These are phyloP conservation scores for Rhopalosiphum maidis DNA, from an alignment of 1,140 invertebrate species.

Conservation along the genomic window DNA sequence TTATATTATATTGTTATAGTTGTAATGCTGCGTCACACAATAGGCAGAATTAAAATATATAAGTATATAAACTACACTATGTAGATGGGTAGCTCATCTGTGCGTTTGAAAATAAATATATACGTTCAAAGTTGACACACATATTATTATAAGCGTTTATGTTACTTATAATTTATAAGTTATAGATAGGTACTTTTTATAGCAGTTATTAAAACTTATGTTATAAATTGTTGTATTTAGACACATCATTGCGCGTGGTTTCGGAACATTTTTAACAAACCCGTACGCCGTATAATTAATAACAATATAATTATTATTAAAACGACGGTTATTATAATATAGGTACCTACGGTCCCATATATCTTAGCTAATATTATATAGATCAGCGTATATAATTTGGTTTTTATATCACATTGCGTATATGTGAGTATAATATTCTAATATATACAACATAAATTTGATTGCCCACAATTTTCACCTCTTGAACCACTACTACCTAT, in stretches of 20 bases:
- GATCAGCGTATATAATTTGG: background rate
- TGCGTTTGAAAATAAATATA: background rate
- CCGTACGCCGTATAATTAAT: background rate
- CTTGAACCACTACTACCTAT: background rate
- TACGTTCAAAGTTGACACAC: background rate
- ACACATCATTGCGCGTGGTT: background rate
- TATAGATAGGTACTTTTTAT: background rate
- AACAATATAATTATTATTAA: background rate
- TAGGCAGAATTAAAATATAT: background rate
- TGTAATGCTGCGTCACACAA: background rate
- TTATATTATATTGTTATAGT: background rate
- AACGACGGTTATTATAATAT: background rate
- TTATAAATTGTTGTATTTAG: background rate
- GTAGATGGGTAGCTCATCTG: background rate
- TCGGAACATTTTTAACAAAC: background rate
- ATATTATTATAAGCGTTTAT: background rate
- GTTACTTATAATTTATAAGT: too few relatives aligned
- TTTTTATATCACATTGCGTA: background rate
- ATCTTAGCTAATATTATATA: background rate
- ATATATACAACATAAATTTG: background rate
- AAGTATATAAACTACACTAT: background rate
- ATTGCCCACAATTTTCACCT: slow-evolving; percentile 13
- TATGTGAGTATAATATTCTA: background rate
- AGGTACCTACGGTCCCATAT: background rate
- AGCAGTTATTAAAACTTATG: background rate